A percentile compares a stretch with the other conserved stretches of the same genome.
phyloP scores from a whole-genome alignment of 2,888 invertebrate genomes.

The Eristalis pertinax region DNA sequence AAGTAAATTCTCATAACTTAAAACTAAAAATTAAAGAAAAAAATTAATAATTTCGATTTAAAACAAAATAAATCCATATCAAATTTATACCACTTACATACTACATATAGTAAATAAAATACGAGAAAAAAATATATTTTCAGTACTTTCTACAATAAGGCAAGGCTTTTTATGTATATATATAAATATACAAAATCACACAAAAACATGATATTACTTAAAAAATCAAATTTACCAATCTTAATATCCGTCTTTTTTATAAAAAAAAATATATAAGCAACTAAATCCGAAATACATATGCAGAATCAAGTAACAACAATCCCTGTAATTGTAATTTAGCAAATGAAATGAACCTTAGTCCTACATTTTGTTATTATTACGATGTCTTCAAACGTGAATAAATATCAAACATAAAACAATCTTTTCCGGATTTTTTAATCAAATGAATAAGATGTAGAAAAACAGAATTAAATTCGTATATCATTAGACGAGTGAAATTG shows the following conservation, averaged over 20 bases:
- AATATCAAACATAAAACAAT: not conserved
- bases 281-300: constrained; percentile 12
- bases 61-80: constrained; percentile 67
- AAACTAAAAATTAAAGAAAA: constrained; percentile 14
- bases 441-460: not conserved
- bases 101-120: constrained; percentile 29
- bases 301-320: constrained; percentile 41
- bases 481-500: constrained; percentile 7
- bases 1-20: constrained; percentile 18
- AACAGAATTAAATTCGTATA: not conserved
- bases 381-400: not conserved
- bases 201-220: constrained; percentile 72
- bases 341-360: not conserved
- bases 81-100: constrained; percentile 63
- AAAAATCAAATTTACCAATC: constrained; percentile 75
- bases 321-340: constrained; percentile 39
- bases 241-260: constrained; percentile 74
- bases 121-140: constrained; percentile 64
- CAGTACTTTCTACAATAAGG: constrained; percentile 67
- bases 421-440: not conserved
- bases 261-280: constrained; percentile 50
- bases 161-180: constrained; percentile 10
- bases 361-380: not conserved
- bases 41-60: constrained; percentile 58
- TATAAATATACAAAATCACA: constrained; percentile 46